A percentile compares a stretch with the other conserved stretches of the same genome.
Conservation (phyloP, 2,888 invertebrate genomes). For the Subacronicta megacephala region DNA sequence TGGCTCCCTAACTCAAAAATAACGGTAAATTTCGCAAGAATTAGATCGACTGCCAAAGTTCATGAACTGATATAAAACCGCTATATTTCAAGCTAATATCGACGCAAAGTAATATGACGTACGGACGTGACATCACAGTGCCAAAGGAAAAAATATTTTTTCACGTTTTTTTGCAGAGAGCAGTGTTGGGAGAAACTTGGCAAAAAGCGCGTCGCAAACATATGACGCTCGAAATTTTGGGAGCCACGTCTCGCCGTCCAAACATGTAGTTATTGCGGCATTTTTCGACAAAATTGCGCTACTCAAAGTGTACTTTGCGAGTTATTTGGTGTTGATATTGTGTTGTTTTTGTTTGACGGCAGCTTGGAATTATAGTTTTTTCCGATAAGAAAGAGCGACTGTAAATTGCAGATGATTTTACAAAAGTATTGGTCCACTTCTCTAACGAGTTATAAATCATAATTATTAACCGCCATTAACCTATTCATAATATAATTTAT, state of each 20-base stretch:
- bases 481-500: too few species aligned
- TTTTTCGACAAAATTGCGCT: constrained; percentile 33
- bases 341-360: constrained; percentile 5
- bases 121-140: constrained; percentile 63
- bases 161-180: constrained; percentile 60
- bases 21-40: constrained; percentile 39
- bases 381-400: not conserved
- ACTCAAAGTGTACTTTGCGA: constrained; percentile 26
- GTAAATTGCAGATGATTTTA: too few species aligned
- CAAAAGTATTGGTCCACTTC: too few species aligned
- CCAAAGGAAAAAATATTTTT: constrained; percentile 64
- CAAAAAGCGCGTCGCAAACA: constrained; percentile 67
- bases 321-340: constrained; percentile 40
- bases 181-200: constrained; percentile 47
- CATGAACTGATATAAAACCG: constrained; percentile 47
- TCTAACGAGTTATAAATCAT: too few species aligned
- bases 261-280: constrained; percentile 39
- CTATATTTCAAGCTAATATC: constrained; percentile 54
- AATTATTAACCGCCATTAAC: too few species aligned
- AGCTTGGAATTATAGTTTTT: constrained; percentile 13
- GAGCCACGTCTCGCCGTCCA: constrained; percentile 62
- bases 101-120: constrained; percentile 56
- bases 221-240: constrained; percentile 68
- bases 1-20: constrained; percentile 31
- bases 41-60: constrained; percentile 36